These are phyloP conservation scores for Cantharis lateralis DNA, from an alignment of 2,888 invertebrate species.

Conservation along the genomic window DNA sequence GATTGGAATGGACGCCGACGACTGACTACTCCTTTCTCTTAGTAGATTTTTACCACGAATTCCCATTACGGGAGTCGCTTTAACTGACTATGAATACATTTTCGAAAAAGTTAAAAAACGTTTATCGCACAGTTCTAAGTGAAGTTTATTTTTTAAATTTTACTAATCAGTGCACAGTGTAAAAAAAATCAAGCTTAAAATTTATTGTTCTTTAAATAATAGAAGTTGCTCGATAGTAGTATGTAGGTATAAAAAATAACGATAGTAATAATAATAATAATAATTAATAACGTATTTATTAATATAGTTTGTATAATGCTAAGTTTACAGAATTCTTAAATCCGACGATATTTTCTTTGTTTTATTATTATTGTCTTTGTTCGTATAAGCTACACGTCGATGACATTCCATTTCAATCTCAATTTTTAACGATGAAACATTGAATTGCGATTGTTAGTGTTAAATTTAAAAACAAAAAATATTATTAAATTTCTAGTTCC, in stretches of 20 bases:
- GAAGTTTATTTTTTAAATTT: not conserved
- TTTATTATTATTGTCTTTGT: no score
- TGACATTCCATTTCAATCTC: not conserved
- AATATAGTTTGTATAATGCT: not conserved
- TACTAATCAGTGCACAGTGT: not conserved
- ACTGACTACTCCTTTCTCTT: constrained; percentile 61
- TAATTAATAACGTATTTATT: not conserved
- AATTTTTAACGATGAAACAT: not conserved
- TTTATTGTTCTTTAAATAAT: not conserved
- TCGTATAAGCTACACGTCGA: not conserved
- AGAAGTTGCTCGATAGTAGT: not conserved
- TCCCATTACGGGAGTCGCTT: constrained; percentile 50
- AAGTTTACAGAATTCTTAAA: not conserved
- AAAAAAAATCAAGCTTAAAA: not conserved
- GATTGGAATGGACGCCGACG: constrained; percentile 84
- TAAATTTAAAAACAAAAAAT: not conserved
- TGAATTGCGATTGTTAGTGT: not conserved
- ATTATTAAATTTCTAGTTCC: not conserved
- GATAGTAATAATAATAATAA: not conserved
- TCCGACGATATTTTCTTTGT: not conserved
- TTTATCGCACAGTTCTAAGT: constrained; percentile 14
- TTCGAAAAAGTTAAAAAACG: constrained; percentile 46
- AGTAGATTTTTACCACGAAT: constrained; percentile 45
- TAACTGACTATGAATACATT: constrained; percentile 52
- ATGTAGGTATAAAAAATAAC: not conserved